Evolutionary conservation across 2,888 invertebrate species (phyloP).

Genomic region (Zootermopsis nevadensis): DNA sequence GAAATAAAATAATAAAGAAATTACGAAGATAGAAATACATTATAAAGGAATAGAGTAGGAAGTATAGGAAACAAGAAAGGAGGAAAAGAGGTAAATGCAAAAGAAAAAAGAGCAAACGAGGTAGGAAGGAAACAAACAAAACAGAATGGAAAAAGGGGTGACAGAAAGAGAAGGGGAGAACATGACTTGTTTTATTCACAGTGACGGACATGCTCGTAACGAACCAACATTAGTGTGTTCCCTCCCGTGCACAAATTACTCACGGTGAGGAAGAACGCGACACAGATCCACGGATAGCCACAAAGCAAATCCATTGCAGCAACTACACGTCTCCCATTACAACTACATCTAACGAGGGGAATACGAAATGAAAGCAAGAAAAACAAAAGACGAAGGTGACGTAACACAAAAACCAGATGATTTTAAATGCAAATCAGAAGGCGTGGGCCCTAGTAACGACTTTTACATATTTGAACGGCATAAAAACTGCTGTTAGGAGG

Average conservation of each 20-base stretch:
- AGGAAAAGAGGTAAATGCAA: too few relatives aligned
- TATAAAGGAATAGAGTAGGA: too few relatives aligned
- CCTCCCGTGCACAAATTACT: not conserved
- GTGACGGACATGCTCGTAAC: not conserved
- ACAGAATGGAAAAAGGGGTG: not conserved
- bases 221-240: not conserved
- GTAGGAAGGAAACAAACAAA: not conserved
- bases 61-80: too few relatives aligned
- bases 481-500: not conserved
- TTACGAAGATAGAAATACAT: too few relatives aligned
- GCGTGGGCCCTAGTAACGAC: not conserved
- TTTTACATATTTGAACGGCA: not conserved
- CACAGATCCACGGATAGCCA: not conserved
- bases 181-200: not conserved
- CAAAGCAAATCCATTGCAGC: not conserved
- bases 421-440: conserved; percentile 10
- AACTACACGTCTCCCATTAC: not conserved
- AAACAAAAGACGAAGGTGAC: conserved; percentile 4
- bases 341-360: not conserved
- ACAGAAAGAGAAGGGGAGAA: not conserved
- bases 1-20: too few relatives aligned
- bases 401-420: not conserved
- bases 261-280: not conserved
- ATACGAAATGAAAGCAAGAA: not conserved
- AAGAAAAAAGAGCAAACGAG: not conserved